Conservation (phyloP, 2,797 vertebrate species). For the Streptopelia turtur region DNA sequence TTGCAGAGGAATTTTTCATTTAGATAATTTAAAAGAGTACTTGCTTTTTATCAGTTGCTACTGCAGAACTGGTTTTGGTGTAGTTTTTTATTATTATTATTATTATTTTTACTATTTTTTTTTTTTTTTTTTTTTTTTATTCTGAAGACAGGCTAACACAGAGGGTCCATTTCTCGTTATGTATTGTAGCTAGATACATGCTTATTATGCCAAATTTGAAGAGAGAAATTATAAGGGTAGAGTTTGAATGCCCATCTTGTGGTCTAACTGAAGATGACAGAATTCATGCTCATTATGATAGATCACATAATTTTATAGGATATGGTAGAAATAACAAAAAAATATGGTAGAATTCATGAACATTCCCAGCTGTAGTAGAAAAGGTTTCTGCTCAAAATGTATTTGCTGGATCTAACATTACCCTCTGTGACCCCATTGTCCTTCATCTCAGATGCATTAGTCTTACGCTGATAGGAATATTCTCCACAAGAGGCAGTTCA, state of each 20-base stretch:
- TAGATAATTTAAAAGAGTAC: conserved; percentile 1
- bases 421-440: background rate
- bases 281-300: background rate
- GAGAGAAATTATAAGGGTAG: background rate
- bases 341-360: background rate
- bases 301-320: background rate
- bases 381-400: background rate
- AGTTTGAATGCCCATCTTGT: background rate
- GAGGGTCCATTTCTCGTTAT: background rate
- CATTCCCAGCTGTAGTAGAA: background rate
- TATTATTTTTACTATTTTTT: background rate
- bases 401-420: background rate
- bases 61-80: background rate
- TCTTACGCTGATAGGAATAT: background rate
- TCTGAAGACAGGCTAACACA: background rate
- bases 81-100: no score
- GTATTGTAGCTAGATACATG: background rate
- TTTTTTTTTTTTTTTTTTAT: background rate
- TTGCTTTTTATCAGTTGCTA: background rate
- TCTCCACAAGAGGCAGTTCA: background rate
- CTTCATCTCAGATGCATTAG: background rate
- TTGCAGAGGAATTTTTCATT: conserved; percentile 43
- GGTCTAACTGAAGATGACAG: background rate
- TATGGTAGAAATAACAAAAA: background rate
- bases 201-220: background rate